Percentiles rank a stretch among this genome's conserved stretches.
Evolutionary conservation across 2,888 invertebrate genomes (phyloP).

Genomic region (Dioctria rufipes): DNA sequence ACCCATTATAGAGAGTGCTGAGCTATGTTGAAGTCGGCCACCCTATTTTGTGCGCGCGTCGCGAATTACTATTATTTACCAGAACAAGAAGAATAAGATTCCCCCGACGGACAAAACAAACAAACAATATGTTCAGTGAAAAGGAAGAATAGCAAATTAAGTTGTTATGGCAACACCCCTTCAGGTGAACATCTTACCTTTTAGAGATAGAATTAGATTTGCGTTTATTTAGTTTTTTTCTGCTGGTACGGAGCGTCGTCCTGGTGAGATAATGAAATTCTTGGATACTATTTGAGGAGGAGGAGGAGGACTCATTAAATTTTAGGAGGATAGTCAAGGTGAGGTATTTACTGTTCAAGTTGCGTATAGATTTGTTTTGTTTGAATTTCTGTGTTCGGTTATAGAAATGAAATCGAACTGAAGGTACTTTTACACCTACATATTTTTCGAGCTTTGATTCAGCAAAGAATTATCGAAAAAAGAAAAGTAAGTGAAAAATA

Average conservation of each 20-base stretch:
- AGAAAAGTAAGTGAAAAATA: too few species aligned
- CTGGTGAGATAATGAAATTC: background rate
- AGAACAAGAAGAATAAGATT: constrained; percentile 15
- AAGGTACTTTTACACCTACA: too few species aligned
- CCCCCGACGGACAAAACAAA: constrained; percentile 7
- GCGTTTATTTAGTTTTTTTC: constrained; percentile 17
- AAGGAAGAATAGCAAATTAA: constrained; percentile 48
- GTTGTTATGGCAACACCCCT: constrained; percentile 53
- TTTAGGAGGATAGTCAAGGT: too few species aligned
- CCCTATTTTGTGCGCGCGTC: constrained; percentile 40
- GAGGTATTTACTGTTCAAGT: too few species aligned
- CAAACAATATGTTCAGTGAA: constrained; percentile 37
- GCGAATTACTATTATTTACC: constrained; percentile 16
- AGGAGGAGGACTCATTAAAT: too few species aligned
- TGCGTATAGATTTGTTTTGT: too few species aligned
- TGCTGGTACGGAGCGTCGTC: constrained; percentile 3
- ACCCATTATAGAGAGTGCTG: too few species aligned
- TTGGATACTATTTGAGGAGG: too few species aligned
- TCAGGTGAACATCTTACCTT: constrained; percentile 9
- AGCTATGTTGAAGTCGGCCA: background rate
- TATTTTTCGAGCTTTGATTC: too few species aligned
- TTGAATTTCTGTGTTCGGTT: too few species aligned
- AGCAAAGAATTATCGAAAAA: too few species aligned
- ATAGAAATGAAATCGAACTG: too few species aligned
- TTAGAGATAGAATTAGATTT: constrained; percentile 33